Evolutionary conservation across 64 coral and sea anemone species (phyloP), one percentile per base, ranked within the genome.

Genomic region (Stichodactyla mertensii): DNA sequence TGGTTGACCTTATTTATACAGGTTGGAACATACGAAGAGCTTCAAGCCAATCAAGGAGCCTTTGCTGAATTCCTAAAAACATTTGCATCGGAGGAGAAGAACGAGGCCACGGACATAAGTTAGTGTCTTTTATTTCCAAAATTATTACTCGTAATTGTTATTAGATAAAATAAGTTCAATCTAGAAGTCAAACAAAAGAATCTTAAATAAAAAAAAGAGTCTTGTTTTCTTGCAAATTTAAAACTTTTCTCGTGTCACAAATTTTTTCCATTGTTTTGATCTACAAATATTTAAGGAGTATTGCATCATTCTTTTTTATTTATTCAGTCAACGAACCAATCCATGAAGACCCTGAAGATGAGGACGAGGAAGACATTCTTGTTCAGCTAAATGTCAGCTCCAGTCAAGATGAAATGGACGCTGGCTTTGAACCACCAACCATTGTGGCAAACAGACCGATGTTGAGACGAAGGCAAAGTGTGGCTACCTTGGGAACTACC

Each of bases 1-100:
- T 79, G 4, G 2, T 22, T 79, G 10, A 7, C 7, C 7, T 51
- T 85, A 19, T 82, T 55, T 20, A 16, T 19, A 71, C 4, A 81
- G 78, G 78, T 94, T 23, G 92, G 92, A 31, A 91, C 92, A 10
- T 91, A 94, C 26, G 52, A 84, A 10, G 89, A 94, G 26, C 85
- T 94, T 23, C 57, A 83, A 4, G 89, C 88, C 8, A 94, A 94
- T 66, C 64, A 77, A 85, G 93, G 93, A 14, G 93, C 89, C 78
- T 95, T 91, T 86, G 89, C 93, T 26, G 93, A 95, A 51, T 95
- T 95, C 36, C 62, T 95, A 31, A 95, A 87, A 10, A 95, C 82
- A 36, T 88, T 84, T 77, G 89, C 89, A 57, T 66, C 85, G 45
- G 93, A 91, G 62, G 86, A 91, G 77, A 87, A 88, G 57, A 57